A percentile compares a stretch with the other conserved stretches of the same genome.
These are phyloP conservation scores for Thymelicus sylvestris DNA, from an alignment of 2,888 invertebrate species.

Conservation along the genomic window DNA sequence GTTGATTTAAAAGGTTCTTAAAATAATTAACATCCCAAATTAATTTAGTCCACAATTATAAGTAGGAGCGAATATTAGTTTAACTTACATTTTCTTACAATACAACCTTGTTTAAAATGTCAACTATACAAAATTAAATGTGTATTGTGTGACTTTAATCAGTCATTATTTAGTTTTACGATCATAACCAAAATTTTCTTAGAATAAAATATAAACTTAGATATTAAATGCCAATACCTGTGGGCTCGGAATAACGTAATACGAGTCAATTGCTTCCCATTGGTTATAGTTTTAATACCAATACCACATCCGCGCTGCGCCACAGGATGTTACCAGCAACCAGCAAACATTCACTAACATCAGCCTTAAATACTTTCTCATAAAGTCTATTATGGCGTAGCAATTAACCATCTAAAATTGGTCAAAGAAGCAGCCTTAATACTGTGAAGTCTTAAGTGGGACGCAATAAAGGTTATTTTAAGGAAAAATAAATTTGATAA, in stretches of 20 bases:
- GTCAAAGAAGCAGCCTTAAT: constrained; percentile 37
- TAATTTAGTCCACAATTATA: too few species aligned
- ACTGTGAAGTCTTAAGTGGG: constrained; percentile 37
- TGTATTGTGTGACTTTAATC: too few species aligned
- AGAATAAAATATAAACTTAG: too few species aligned
- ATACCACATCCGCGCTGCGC: constrained; percentile 74
- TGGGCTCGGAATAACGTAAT: constrained; percentile 27
- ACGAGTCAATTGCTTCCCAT: constrained; percentile 39
- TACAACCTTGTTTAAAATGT: too few species aligned
- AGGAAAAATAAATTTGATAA: constrained; percentile 36
- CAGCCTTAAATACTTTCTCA: constrained; percentile 26
- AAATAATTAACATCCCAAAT: too few species aligned
- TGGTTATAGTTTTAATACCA: constrained; percentile 50
- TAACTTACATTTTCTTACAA: too few species aligned
- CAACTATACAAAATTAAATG: too few species aligned
- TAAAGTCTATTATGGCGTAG: constrained; percentile 46
- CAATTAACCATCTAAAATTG: constrained; percentile 14
- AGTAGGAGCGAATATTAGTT: too few species aligned
- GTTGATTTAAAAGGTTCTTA: too few species aligned
- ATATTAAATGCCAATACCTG: too few species aligned
- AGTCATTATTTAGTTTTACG: too few species aligned
- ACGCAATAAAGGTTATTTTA: constrained; percentile 40
- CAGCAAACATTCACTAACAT: constrained; percentile 34
- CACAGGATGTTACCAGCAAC: constrained; percentile 65
- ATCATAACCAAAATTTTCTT: too few species aligned